Base-by-base conservation (phyloP, 1,140 invertebrate species). In the Brachionus angularis region DNA sequence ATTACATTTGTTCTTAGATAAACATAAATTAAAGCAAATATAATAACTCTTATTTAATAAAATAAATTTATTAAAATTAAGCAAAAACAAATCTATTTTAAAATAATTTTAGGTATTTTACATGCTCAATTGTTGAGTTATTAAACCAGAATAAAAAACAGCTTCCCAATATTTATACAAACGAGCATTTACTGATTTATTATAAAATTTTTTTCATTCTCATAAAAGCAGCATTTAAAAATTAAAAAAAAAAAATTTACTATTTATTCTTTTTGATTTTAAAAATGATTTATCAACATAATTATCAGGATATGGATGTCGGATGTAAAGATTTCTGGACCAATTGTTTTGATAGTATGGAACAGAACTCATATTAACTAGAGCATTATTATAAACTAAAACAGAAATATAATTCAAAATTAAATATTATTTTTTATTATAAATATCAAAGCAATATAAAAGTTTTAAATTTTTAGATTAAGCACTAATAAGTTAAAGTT, bases 261-360 rank as follows among this genome's bases (percentile, higher is more conserved):
- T 81, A 83, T 96, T 96, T 76, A 89, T 93, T 71, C 85, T 86
- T 36, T 96, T 76, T 74, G 94, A 89, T 77, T 89, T 86, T 8
- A 96, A 81, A 79, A 96, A 96, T 33, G 85, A 84, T 31, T 85
- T 84, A 79, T 93, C 89, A 0, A 91, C 93, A 77, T 95, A 94
- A 83, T 96, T 94, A 78, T 96, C 93, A 0, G 90, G 88, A 75
- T 89, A 88, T 39, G 86, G 87, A 72, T 88, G 85, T 21, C 21
- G 8, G 8, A 67, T 67, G 14, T 47, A 67, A 25, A 67, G 23
- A 14, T 67, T 67, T 67, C 36, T 67, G 8, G 53, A 39, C 53
- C 53, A 58, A 29, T 31, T 39, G 23, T 58, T 58, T n/a, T 58
- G 53, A 7, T 34, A 12, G 10, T 58, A 39, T n/a, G n/a, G n/a